These are phyloP conservation scores for Mesembrinibis cayennensis DNA, from an alignment of 2,113 vertebrate species.

Conservation along the genomic window DNA sequence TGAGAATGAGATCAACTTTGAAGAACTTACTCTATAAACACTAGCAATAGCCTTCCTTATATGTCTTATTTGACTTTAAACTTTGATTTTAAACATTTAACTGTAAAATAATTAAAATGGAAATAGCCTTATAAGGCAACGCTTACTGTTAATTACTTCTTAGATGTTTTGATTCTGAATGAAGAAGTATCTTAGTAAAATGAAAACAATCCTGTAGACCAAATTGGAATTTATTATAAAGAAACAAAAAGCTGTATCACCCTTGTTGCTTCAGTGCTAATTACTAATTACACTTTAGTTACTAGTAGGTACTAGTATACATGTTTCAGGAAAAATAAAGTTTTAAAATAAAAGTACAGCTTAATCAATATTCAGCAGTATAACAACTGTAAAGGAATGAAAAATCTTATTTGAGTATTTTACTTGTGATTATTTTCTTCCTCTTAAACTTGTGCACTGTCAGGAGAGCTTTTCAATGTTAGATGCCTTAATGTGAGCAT, in stretches of 20 bases:
- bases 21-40: background rate
- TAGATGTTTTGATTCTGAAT: background rate
- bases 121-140: background rate
- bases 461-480: background rate
- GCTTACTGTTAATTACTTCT: background rate
- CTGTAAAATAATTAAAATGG: background rate
- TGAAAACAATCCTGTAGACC: background rate
- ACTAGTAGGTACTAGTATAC: background rate
- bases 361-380: background rate
- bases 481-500: background rate
- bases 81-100: background rate
- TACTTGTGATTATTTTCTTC: background rate
- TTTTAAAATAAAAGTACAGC: background rate
- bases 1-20: background rate
- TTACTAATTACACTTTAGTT: background rate
- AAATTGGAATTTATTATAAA: background rate
- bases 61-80: background rate
- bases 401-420: background rate
- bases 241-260: background rate
- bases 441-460: background rate
- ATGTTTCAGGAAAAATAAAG: background rate
- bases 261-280: background rate
- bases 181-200: background rate
- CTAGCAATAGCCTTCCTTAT: background rate
- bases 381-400: background rate